These are phyloP conservation scores for Drosophila barbarae DNA, from an alignment of 2,888 invertebrate species.

Conservation along the genomic window DNA sequence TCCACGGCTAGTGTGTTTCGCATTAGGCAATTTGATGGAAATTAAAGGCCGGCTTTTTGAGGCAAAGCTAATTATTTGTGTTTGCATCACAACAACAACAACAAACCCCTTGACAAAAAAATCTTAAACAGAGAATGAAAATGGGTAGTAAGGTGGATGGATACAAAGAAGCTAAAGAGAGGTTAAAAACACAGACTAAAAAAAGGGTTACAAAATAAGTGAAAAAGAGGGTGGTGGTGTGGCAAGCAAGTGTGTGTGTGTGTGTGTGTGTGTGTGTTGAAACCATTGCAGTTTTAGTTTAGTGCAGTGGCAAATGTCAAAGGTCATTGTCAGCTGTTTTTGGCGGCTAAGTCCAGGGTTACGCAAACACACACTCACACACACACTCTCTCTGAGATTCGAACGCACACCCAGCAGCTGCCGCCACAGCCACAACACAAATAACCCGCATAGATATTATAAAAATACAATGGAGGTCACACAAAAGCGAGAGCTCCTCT, in stretches of 20 bases:
- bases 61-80: constrained; percentile 26
- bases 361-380: constrained; percentile 33
- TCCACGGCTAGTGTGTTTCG: constrained; percentile 11
- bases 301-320: constrained; percentile 51
- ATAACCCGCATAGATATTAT: constrained; percentile 8
- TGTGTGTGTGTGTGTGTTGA: neutral
- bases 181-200: neutral
- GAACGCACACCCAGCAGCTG: constrained; percentile 3
- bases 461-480: constrained; percentile 12
- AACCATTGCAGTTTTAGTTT: constrained; percentile 20
- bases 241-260: neutral
- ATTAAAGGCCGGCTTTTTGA: constrained; percentile 23
- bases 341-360: constrained; percentile 56
- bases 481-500: neutral
- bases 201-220: neutral
- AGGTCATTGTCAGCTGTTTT: constrained; percentile 61
- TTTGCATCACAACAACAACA: constrained; percentile 1
- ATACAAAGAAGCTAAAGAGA: neutral
- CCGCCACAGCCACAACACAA: constrained; percentile 14
- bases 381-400: constrained; percentile 1
- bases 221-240: neutral
- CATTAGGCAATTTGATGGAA: constrained; percentile 37
- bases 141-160: neutral
- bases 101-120: neutral
- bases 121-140: neutral